Base-by-base conservation (phyloP, 2,888 invertebrate species). In the Isotomurus palustris region DNA sequence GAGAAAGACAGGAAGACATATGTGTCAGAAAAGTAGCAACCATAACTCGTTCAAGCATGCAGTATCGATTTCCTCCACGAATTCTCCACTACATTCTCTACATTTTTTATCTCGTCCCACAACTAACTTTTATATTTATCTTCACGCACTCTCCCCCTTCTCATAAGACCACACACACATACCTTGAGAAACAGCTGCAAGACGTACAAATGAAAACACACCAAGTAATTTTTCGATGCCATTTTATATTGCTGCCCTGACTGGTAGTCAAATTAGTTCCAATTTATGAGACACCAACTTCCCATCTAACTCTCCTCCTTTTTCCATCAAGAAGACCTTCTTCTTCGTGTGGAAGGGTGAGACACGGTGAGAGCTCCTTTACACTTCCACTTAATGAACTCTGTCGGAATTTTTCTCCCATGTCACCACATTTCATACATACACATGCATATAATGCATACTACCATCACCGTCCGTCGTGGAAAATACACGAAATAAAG, bases 1-100 rank as follows among this genome's bases (percentile, higher is more conserved):
- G 54, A 60, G 49, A 47, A 50, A 54, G 58, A 61, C 57, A 61
- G 58, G 62, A 59, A 53, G 56, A 53, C 62, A 59, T 59, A 29
- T 47, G 47, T 53, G 58, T 56, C 59, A 58, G 59, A 62, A 53
- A 53, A 25, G 45, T 43, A 53, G 58, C 32, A 58, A 48, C 56
- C 35, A 49, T 50, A 49, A 60, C 55, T 55, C 40, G 49, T 41
- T 49, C 54, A 50, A 58, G 49, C 59, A 59, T 59, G 55, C 50
- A 60, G 40, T 56, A 60, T 60, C 60, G 60, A 60, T 58, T 55
- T 40, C 28, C 44, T 43, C 27, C n/a, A n/a, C 36, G 52, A 58
- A 62, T 52, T 58, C 49, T 55, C 35, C 35, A 29, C 51, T 40
- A 56, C 56, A 56, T 50, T 60, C 38, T 38, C 56, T 43, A 48